Conservation (phyloP, 2,888 invertebrate species). For the Brenthis hecate region DNA sequence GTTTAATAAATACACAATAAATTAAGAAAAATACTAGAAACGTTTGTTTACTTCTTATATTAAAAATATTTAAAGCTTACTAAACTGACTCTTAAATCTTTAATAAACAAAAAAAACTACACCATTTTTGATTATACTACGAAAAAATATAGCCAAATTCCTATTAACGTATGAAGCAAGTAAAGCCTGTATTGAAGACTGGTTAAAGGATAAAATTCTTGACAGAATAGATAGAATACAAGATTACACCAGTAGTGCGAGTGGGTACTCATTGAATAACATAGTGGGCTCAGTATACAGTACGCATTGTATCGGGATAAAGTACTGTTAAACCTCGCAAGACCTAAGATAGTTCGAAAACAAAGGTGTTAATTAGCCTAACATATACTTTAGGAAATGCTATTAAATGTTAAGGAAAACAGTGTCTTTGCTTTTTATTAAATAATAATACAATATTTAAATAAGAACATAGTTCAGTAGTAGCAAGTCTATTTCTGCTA, state of each 20-base stretch:
- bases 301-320: slow-evolving; percentile 10
- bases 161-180: not conserved
- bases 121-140: not conserved
- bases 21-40: no score
- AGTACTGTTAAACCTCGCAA: slow-evolving; percentile 11
- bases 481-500: no score
- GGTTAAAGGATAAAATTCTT: not conserved
- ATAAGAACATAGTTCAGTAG: no score
- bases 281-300: slow-evolving; percentile 4
- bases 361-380: slow-evolving; percentile 23
- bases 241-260: not conserved
- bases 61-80: no score
- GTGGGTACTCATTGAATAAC: slow-evolving; percentile 10
- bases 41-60: no score
- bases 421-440: no score
- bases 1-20: no score
- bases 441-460: no score
- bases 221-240: not conserved
- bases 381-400: no score
- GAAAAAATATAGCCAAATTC: not conserved
- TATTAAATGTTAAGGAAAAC: no score
- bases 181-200: not conserved
- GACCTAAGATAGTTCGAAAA: slow-evolving; percentile 23
- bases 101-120: no score
- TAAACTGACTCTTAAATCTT: no score